A percentile compares a stretch with the other conserved stretches of the same genome.
Conservation (phyloP, 2,113 vertebrate genomes). For the Dolichallabes microphthalmus region DNA sequence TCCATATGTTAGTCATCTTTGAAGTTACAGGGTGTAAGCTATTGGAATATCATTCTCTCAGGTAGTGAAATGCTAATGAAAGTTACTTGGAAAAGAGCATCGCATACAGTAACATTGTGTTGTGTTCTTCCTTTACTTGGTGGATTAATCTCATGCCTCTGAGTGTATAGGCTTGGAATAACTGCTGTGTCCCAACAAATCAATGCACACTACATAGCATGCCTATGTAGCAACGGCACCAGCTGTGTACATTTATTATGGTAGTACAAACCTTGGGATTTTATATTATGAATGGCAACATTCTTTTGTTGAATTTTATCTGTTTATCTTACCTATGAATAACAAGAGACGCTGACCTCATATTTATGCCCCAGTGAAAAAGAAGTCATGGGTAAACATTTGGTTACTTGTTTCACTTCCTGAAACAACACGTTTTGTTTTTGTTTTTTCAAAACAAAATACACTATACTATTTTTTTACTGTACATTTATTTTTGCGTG, state of each 20-base stretch:
- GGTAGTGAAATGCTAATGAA: background rate
- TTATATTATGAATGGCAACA: background rate
- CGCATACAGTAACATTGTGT: background rate
- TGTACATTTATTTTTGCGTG: background rate
- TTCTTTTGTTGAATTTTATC: background rate
- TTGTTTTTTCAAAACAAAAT: background rate
- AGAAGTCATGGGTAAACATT: background rate
- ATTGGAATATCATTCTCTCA: background rate
- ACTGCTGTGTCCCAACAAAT: background rate
- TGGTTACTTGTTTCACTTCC: background rate
- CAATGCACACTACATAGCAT: background rate
- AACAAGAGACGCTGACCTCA: background rate
- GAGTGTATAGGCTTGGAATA: background rate
- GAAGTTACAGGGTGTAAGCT: background rate
- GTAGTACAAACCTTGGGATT: background rate
- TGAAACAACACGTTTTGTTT: background rate
- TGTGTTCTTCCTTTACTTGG: background rate
- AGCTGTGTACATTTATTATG: background rate
- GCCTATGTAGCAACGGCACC: background rate
- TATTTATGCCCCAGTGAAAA: background rate
- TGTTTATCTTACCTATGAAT: background rate
- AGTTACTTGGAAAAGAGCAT: background rate
- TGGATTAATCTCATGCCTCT: background rate
- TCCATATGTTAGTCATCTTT: background rate
- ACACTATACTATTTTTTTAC: too few relatives aligned